These are phyloP conservation scores for Pagrus major DNA, from an alignment of 2,113 vertebrate species.

Conservation along the genomic window DNA sequence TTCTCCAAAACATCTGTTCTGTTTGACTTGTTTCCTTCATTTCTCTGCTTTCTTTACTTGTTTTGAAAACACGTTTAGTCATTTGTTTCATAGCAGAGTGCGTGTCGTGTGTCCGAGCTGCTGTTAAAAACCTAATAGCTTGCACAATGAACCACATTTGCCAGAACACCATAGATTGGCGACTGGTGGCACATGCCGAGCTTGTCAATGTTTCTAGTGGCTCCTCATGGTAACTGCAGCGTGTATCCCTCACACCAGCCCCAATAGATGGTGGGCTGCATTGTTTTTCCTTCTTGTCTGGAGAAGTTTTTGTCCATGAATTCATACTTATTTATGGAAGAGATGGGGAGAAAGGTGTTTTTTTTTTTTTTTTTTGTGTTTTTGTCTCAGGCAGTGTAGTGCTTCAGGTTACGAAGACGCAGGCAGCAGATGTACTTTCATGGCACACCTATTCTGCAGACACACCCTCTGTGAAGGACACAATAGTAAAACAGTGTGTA, in stretches of 20 bases:
- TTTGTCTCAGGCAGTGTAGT: not conserved
- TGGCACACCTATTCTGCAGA: conserved; percentile 64
- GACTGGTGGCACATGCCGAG: conserved; percentile 66
- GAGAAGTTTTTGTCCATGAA: not conserved
- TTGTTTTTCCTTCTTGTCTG: conserved; percentile 6
- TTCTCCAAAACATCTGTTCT: conserved; percentile 3
- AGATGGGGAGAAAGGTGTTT: too few relatives aligned
- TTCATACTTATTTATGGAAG: not conserved
- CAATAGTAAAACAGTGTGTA: conserved; percentile 21
- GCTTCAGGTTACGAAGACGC: not conserved
- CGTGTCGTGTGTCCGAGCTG: not conserved
- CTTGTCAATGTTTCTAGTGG: conserved; percentile 59
- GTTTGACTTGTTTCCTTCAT: not conserved
- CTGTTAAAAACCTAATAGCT: conserved; percentile 7
- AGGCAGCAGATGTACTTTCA: conserved; percentile 22
- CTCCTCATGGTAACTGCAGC: conserved; percentile 59
- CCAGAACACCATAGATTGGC: conserved; percentile 55
- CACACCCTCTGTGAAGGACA: conserved; percentile 63
- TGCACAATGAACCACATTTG: conserved; percentile 58
- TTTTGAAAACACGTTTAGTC: not conserved
- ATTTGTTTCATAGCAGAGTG: not conserved
- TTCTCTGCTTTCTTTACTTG: not conserved
- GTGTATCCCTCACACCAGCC: not conserved
- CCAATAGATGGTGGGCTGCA: not conserved
- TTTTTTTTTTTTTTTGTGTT: too few relatives aligned